Evolutionary conservation across 2,797 vertebrate genomes (phyloP).

Genomic region (Onychomys leucogaster): DNA sequence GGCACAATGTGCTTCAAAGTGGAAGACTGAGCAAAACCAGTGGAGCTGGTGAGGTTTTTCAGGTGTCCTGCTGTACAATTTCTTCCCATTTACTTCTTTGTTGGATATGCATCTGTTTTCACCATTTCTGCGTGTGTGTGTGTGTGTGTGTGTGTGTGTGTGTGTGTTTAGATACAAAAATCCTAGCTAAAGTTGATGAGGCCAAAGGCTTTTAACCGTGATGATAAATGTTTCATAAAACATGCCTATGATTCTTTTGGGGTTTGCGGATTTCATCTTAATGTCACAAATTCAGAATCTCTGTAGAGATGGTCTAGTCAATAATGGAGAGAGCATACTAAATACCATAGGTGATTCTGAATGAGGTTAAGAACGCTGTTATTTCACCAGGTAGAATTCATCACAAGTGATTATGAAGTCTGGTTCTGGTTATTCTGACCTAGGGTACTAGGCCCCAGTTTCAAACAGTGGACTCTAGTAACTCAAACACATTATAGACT

Average conservation of each 20-base stretch:
- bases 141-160: rapidly evolving
- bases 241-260: neutral
- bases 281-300: neutral
- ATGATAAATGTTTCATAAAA: neutral
- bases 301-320: neutral
- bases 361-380: neutral
- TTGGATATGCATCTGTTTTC: neutral
- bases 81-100: neutral
- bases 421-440: neutral
- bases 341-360: neutral
- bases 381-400: neutral
- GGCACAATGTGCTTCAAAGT: neutral
- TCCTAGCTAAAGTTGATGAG: neutral
- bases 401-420: neutral
- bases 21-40: neutral
- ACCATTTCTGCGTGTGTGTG: neutral
- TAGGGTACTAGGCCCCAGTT: neutral
- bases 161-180: neutral
- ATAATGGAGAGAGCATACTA: neutral
- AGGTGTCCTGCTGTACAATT: neutral
- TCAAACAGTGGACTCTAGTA: neutral
- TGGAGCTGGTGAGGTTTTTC: neutral
- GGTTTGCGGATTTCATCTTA: neutral
- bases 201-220: neutral
- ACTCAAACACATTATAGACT: neutral